Conservation (phyloP, 2,113 vertebrate species). For the Tricholaema leucomelas region DNA sequence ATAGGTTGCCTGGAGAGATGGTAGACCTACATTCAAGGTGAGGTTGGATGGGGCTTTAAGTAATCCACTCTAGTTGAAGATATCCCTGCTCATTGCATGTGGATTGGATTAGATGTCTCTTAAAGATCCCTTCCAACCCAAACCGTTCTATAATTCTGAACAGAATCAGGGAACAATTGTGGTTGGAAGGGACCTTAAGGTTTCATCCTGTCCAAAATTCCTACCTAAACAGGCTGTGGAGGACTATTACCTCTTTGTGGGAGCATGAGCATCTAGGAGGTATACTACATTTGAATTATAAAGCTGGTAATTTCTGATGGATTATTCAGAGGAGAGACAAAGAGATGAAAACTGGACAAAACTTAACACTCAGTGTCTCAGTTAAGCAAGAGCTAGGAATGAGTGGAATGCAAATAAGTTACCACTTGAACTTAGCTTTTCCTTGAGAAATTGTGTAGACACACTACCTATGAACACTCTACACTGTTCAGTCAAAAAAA, state of each 20-base stretch:
- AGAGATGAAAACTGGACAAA: too few relatives aligned
- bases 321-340: too few relatives aligned
- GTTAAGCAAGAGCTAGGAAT: too few relatives aligned
- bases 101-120: neutral
- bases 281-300: accelerated
- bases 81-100: too few relatives aligned
- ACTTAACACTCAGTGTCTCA: too few relatives aligned
- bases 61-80: neutral
- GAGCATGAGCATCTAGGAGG: neutral
- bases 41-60: neutral
- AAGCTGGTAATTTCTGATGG: neutral
- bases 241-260: neutral
- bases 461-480: too few relatives aligned
- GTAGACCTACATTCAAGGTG: neutral
- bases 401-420: too few relatives aligned
- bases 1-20: neutral
- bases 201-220: neutral
- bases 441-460: too few relatives aligned
- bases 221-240: neutral
- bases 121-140: neutral
- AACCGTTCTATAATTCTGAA: neutral
- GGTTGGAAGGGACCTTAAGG: neutral
- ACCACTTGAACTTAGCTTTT: too few relatives aligned
- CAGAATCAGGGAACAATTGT: neutral
- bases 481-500: too few relatives aligned